These are phyloP conservation scores for Drosophila eugracilis DNA, from an alignment of 1,140 invertebrate species.

Conservation along the genomic window DNA sequence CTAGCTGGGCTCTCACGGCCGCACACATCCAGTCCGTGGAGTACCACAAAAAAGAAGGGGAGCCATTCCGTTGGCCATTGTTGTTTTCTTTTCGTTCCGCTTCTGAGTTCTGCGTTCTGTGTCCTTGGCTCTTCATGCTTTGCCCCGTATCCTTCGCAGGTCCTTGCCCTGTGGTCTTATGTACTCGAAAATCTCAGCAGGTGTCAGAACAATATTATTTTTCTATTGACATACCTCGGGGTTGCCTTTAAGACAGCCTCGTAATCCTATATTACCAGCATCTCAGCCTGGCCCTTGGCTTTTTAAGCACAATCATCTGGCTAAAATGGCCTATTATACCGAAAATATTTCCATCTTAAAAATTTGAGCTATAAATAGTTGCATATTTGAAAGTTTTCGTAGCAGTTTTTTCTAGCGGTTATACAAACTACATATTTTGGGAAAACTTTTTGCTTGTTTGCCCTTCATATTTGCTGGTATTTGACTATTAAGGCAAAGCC, in stretches of 20 bases:
- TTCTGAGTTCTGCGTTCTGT: not conserved
- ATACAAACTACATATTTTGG: too few species aligned
- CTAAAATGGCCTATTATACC: too few species aligned
- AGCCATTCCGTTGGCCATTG: constrained; percentile 27
- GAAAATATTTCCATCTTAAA: too few species aligned
- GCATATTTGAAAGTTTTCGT: too few species aligned
- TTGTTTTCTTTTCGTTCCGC: constrained; percentile 34
- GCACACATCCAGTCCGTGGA: constrained; percentile 24
- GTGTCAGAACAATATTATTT: not conserved
- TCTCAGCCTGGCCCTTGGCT: too few species aligned
- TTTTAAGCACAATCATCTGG: too few species aligned
- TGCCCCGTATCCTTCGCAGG: not conserved
- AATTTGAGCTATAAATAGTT: too few species aligned
- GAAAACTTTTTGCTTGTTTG: too few species aligned
- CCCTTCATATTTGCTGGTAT: constrained; percentile 27
- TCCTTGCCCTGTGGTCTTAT: not conserved
- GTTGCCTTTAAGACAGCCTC: too few species aligned
- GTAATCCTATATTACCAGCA: too few species aligned
- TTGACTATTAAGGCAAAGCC: constrained; percentile 18
- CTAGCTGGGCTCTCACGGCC: constrained; percentile 49
- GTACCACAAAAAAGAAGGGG: constrained; percentile 59
- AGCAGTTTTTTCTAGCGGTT: too few species aligned
- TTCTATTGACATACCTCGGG: not conserved
- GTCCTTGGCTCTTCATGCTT: constrained; percentile 10
- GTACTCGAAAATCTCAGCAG: not conserved